These are phyloP conservation scores for Brachyptera risi DNA, from an alignment of 2,888 invertebrate species.

Conservation along the genomic window DNA sequence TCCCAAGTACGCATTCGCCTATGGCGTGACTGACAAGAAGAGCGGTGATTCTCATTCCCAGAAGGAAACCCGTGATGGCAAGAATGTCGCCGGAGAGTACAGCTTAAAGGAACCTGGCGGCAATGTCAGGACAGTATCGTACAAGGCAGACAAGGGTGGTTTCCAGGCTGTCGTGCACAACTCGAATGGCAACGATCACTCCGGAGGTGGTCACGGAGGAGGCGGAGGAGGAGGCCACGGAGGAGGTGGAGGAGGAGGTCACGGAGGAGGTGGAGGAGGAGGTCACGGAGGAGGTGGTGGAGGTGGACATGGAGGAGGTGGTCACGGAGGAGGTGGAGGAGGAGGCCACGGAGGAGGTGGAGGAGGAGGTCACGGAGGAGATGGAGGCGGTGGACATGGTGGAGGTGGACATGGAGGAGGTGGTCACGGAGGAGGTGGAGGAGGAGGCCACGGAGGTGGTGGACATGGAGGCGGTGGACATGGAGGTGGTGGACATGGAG, in stretches of 20 bases:
- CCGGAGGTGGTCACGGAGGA: constrained; percentile 19
- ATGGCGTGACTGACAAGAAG: constrained; percentile 41
- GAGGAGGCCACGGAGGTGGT: constrained; percentile 1
- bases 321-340: not conserved
- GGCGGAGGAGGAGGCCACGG: not conserved
- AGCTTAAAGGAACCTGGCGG: constrained; percentile 43
- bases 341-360: not conserved
- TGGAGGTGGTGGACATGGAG: not conserved
- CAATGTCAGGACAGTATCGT: constrained; percentile 51
- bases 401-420: not conserved
- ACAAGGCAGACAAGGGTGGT: constrained; percentile 64
- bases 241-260: constrained; percentile 2
- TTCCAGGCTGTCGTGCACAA: constrained; percentile 66
- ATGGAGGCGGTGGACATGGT: not conserved
- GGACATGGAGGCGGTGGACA: not conserved
- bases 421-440: not conserved
- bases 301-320: constrained; percentile 1
- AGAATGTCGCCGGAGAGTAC: constrained; percentile 41
- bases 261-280: not conserved
- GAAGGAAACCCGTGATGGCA: constrained; percentile 45
- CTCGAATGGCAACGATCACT: constrained; percentile 29
- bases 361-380: not conserved
- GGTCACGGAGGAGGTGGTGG: not conserved
- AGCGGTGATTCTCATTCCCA: constrained; percentile 47
- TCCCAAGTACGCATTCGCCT: constrained; percentile 43